phyloP scores from a whole-genome alignment of 2,113 vertebrate species.

The Chamaetylas fuelleborni region DNA sequence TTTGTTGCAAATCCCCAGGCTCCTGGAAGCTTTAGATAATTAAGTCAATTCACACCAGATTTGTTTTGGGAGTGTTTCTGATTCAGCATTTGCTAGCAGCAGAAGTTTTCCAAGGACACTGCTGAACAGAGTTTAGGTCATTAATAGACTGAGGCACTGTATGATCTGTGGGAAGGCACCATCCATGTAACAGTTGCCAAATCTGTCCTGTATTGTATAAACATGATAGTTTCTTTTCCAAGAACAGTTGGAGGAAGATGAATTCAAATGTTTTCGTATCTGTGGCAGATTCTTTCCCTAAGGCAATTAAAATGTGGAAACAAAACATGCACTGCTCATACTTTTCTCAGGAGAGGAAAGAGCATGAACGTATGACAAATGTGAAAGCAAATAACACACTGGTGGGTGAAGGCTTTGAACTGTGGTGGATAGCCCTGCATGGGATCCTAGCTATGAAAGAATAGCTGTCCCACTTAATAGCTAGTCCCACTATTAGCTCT shows the following conservation, averaged over 20 bases:
- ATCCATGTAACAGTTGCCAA: conserved; percentile 16
- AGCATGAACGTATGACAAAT: neutral
- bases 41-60: conserved; percentile 54
- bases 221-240: conserved; percentile 35
- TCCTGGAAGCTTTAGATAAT: conserved; percentile 49
- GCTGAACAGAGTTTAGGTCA: conserved; percentile 33
- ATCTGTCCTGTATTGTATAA: neutral
- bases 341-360: neutral
- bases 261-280: conserved; percentile 20
- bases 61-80: conserved; percentile 59
- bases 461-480: neutral
- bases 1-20: conserved; percentile 17
- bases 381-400: neutral
- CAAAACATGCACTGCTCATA: neutral
- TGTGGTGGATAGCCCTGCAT: neutral
- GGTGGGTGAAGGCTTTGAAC: neutral
- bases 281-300: conserved; percentile 38
- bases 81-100: conserved; percentile 61
- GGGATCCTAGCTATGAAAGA: neutral
- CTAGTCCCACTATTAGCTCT: neutral
- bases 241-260: conserved; percentile 51
- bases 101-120: conserved; percentile 68
- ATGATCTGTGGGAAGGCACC: conserved; percentile 26
- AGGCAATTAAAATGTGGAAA: conserved; percentile 22
- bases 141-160: conserved; percentile 43